Percentiles rank a stretch among this genome's conserved stretches.
phyloP scores from a whole-genome alignment of 2,797 vertebrate species.

The Hypotaenidia philippensis region DNA sequence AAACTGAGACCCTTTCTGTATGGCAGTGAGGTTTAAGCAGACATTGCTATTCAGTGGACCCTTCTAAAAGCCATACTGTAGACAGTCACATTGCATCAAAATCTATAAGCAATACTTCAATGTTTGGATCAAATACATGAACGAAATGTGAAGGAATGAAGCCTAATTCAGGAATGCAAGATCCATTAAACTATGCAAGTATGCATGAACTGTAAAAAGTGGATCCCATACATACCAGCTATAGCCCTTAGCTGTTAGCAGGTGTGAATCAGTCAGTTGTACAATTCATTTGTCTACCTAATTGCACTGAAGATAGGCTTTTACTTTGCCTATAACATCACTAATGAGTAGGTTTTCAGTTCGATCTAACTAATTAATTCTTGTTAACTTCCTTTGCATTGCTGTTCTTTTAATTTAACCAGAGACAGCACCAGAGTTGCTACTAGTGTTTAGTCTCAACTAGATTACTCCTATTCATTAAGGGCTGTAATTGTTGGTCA shows the following conservation, averaged over 20 bases:
- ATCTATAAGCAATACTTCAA: constrained; percentile 50
- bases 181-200: constrained; percentile 87
- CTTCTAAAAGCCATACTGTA: background rate
- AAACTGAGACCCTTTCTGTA: constrained; percentile 1
- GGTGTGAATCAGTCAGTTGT: constrained; percentile 89
- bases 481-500: constrained; percentile 88
- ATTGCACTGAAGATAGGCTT: constrained; percentile 90
- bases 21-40: background rate
- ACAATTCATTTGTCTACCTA: constrained; percentile 93
- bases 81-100: background rate
- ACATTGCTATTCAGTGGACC: background rate
- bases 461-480: constrained; percentile 88
- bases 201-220: constrained; percentile 88
- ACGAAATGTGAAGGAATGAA: constrained; percentile 78
- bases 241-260: constrained; percentile 87
- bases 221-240: constrained; percentile 79
- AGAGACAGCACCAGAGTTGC: constrained; percentile 83
- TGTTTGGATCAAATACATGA: constrained; percentile 75
- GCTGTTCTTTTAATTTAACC: constrained; percentile 88
- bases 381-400: constrained; percentile 88
- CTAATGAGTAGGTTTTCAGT: constrained; percentile 90
- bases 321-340: constrained; percentile 90
- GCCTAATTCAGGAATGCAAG: constrained; percentile 80
- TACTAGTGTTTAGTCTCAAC: constrained; percentile 85
- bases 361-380: constrained; percentile 92